Base-by-base conservation (phyloP, 2,797 vertebrate genomes). In the Fistularia tabacaria region DNA sequence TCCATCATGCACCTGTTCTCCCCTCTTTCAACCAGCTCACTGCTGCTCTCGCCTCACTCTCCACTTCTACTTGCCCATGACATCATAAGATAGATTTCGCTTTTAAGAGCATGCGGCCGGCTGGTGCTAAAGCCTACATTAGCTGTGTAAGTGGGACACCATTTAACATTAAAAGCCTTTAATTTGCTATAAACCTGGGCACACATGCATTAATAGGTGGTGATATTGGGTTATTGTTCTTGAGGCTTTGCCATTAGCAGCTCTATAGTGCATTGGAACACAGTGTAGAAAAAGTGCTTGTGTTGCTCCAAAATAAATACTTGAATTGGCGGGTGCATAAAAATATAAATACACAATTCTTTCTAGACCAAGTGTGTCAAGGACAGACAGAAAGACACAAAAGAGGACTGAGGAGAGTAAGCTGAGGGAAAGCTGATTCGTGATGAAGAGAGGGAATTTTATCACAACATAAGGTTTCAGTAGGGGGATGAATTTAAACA, bases 11-110 rank as follows among this genome's bases (percentile, higher is more conserved):
- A 53, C 59, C 46, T 49, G 44, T 43, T 54, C 15, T 47, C 49
- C 43, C 55, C 48, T 46, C 46, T 74, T 43, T 65, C 62, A 62
- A 58, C 37, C 11, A 14, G 63, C 58, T 57, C 36, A 0, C 57
- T 55, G 44, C 66, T 46, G 54, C 62, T 59, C 50, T 61, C 3
- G 9, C 41, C 46, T 54, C 42, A 13, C 56, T 74, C 64, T 51
- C 43, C 48, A 37, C 37, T 54, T 63, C 69, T 71, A 25, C 51
- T 54, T 14, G 11, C 46, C 67, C 72, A 87, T 91, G 88, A 90
- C 87, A 90, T 90, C 87, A 90, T 87, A 90, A 90, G 90, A 91
- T 79, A 88, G 83, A 91, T 90, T 86, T 84, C 68, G 85, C 88
- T 87, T 88, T 89, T 90, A 90, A 88, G 85, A 84, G 81, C 66